Base-by-base conservation (phyloP, 1,140 invertebrate genomes). In the Muscidifurax raptorellus region DNA sequence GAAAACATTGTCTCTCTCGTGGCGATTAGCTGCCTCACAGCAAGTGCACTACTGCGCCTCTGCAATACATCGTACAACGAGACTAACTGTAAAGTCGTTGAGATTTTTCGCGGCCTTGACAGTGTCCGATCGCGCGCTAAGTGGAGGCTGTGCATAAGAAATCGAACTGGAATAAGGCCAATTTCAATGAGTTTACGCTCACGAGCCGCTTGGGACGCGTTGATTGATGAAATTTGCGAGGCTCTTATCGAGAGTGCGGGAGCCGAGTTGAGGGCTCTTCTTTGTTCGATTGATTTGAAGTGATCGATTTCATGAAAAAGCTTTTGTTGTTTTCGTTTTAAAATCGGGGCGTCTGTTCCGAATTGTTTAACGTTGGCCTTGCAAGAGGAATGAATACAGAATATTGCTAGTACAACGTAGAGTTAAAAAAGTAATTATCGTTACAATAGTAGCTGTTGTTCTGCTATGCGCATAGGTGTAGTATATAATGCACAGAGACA, bases 231-330 rank as follows among this genome's bases (percentile, higher is more conserved):
- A 72, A 15, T 52, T 59, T 52, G 67, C 52, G n/a, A 72, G 25
- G 6, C 67, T 44, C 9, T 81, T n/a, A 28, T 6, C 25, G 59
- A 36, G n/a, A 69, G n/a, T 15, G 27, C 4, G 13, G 44, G 13
- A 13, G 25, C 15, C 13, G 2, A 59, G 18, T 5, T 59, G 52
- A 59, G 52, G 52, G 52, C 52, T 32, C 12, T 30, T 32, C 18
- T 80, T 69, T 15, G 67, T 79, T 67, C 59, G 27, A 67, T 79
- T 79, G 52, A 79, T 67, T 67, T 59, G n/a, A 59, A 77, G 22
- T 15, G 74, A 76, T 76, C 18, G 30, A 27, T 76, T 76, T 76
- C 27, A 59, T 59, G n/a, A 47, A 76, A 47, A 77, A 77, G 28
- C 18, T 74, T 59, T n/a, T 22, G 15, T 52, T 18, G 13, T 2